Percentiles rank a stretch among this genome's conserved stretches.
Conservation (phyloP, 2,888 invertebrate species). For the Aphidoletes aphidimyza region DNA sequence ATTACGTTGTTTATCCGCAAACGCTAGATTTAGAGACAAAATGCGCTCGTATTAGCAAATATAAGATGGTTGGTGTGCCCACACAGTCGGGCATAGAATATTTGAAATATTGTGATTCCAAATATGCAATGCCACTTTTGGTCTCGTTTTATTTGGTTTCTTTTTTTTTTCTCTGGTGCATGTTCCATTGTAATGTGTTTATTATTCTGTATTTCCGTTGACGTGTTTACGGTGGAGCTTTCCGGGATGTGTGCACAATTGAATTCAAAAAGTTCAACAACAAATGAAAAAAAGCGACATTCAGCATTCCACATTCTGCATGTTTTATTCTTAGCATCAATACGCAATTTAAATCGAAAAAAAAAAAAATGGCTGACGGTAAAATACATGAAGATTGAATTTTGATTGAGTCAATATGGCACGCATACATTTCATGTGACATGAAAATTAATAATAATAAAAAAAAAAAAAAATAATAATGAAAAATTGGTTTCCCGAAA, state of each 20-base stretch:
- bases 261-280: too few relatives aligned
- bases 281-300: too few relatives aligned
- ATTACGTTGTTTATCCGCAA: too few relatives aligned
- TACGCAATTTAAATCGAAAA: too few relatives aligned
- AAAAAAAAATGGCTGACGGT: background rate
- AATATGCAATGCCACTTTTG: background rate
- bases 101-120: background rate
- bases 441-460: background rate
- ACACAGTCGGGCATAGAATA: too few relatives aligned
- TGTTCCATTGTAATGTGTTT: background rate
- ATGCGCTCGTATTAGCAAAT: too few relatives aligned
- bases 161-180: background rate
- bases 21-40: too few relatives aligned
- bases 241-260: background rate
- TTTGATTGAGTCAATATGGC: background rate
- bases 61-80: too few relatives aligned
- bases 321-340: too few relatives aligned
- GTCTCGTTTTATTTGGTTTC: too few relatives aligned
- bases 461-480: background rate
- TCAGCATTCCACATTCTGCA: too few relatives aligned
- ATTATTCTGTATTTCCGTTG: background rate
- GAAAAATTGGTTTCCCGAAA: too few relatives aligned
- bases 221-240: background rate
- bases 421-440: background rate
- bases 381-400: background rate